These are phyloP conservation scores for Carpatolechia fugitivella DNA, from an alignment of 2,888 invertebrate species.

Conservation along the genomic window DNA sequence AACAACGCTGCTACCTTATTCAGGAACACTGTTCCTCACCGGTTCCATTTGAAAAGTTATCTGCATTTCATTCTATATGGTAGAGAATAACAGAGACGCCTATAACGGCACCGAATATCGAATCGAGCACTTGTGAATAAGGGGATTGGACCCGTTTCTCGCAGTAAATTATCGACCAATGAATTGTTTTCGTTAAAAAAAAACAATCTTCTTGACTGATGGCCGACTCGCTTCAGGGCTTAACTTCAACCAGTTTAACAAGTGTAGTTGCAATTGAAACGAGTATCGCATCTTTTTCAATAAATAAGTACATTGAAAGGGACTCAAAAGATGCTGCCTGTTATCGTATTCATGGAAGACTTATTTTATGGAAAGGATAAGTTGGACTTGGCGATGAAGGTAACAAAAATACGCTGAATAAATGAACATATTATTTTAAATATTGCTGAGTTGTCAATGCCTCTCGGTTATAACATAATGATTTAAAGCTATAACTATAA, in stretches of 20 bases:
- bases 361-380: not conserved
- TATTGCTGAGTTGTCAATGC: too few relatives aligned
- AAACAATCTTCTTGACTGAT: constrained; percentile 48
- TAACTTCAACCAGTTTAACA: constrained; percentile 17
- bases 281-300: constrained; percentile 4
- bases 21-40: too few relatives aligned
- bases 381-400: too few relatives aligned
- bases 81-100: too few relatives aligned
- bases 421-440: too few relatives aligned
- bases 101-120: too few relatives aligned
- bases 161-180: constrained; percentile 50
- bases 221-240: constrained; percentile 13
- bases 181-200: constrained; percentile 56
- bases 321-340: not conserved
- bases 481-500: too few relatives aligned
- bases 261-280: constrained; percentile 10
- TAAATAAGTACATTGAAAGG: not conserved
- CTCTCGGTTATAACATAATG: too few relatives aligned
- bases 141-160: constrained; percentile 10
- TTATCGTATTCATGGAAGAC: not conserved
- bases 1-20: not conserved
- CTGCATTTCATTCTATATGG: too few relatives aligned
- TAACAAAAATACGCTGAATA: too few relatives aligned
- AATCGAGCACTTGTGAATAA: not conserved
- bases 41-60: too few relatives aligned